phyloP scores from a whole-genome alignment of 2,888 invertebrate genomes.

The Tuta absoluta region DNA sequence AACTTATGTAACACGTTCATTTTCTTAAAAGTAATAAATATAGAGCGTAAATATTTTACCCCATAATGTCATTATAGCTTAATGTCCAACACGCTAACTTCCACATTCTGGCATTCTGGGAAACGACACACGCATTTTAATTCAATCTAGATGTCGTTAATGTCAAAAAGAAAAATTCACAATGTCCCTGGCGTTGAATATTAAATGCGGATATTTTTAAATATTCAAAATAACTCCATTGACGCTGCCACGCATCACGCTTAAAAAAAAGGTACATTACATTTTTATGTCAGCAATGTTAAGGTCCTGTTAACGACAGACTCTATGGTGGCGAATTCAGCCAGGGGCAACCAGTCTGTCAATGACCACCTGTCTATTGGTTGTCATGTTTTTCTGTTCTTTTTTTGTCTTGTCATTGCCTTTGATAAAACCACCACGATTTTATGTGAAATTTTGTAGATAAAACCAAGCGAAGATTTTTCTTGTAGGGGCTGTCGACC shows the following conservation, averaged over 20 bases:
- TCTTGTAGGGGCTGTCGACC: too few relatives aligned
- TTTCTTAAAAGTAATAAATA: not conserved
- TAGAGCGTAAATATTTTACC: not conserved
- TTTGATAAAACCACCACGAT: too few relatives aligned
- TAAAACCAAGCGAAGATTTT: too few relatives aligned
- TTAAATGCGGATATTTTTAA: slow-evolving; percentile 41
- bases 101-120: slow-evolving; percentile 3
- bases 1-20: too few relatives aligned
- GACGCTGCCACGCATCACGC: slow-evolving; percentile 39
- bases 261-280: slow-evolving; percentile 18
- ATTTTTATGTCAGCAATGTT: too few relatives aligned
- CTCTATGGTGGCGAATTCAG: too few relatives aligned
- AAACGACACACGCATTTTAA: slow-evolving; percentile 17
- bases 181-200: slow-evolving; percentile 38
- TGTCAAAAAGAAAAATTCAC: slow-evolving; percentile 26
- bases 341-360: too few relatives aligned
- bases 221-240: slow-evolving; percentile 48
- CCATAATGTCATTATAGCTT: not conserved
- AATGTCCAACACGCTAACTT: not conserved
- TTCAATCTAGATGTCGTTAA: slow-evolving; percentile 30
- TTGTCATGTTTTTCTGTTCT: too few relatives aligned
- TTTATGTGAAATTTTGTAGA: too few relatives aligned
- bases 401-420: too few relatives aligned
- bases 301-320: too few relatives aligned
- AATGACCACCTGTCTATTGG: too few relatives aligned